A percentile compares a stretch with the other conserved stretches of the same genome.
phyloP scores from a whole-genome alignment of 2,888 invertebrate genomes.

The Drosophila buzzatii region DNA sequence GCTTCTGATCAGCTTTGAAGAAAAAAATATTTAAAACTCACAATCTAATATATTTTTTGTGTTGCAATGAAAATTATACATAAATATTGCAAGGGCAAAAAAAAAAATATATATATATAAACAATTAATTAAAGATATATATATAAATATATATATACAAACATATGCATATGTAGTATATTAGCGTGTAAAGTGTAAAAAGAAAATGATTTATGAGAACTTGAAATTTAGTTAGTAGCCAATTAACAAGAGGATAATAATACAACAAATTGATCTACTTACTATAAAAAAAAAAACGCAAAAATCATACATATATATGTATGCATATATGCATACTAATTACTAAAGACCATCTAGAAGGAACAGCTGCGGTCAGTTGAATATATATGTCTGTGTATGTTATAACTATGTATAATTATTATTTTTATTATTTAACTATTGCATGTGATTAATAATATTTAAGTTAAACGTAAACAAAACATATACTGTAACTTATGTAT shows the following conservation, averaged over 20 bases:
- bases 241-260: slow-evolving; percentile 68
- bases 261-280: slow-evolving; percentile 67
- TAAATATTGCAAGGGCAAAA: slow-evolving; percentile 32
- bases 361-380: slow-evolving; percentile 15
- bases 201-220: slow-evolving; percentile 69
- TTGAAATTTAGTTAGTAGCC: slow-evolving; percentile 82
- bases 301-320: slow-evolving; percentile 22
- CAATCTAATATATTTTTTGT: slow-evolving; percentile 24
- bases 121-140: slow-evolving; percentile 14
- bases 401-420: slow-evolving; percentile 77
- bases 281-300: slow-evolving; percentile 20
- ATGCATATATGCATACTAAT: slow-evolving; percentile 31
- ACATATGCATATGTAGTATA: slow-evolving; percentile 52
- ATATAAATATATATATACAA: background rate
- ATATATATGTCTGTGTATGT: slow-evolving; percentile 64
- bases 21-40: slow-evolving; percentile 22
- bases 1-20: slow-evolving; percentile 43
- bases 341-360: slow-evolving; percentile 27
- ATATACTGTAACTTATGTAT: slow-evolving; percentile 79
- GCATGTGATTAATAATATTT: slow-evolving; percentile 84
- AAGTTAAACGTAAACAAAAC: slow-evolving; percentile 79
- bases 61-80: slow-evolving; percentile 50
- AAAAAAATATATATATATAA: slow-evolving; percentile 26
- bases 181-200: slow-evolving; percentile 76
- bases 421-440: slow-evolving; percentile 82